phyloP scores from a whole-genome alignment of 2,888 invertebrate genomes.

The Athrips mouffetella region DNA sequence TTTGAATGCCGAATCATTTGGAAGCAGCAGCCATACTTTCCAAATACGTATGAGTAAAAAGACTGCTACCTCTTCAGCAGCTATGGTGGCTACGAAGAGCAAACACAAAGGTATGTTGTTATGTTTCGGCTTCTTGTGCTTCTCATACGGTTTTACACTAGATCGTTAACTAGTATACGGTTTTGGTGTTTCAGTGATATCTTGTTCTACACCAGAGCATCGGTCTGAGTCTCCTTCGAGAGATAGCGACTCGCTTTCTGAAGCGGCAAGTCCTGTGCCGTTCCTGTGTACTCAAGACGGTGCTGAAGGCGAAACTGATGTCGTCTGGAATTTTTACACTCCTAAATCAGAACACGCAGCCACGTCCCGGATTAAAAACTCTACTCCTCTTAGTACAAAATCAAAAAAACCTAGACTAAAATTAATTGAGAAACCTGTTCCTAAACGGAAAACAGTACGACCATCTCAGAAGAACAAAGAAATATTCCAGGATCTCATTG shows the following conservation, averaged over 20 bases:
- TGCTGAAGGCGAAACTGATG: conserved; percentile 68
- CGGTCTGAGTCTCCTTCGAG: conserved; percentile 58
- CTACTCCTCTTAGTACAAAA: conserved; percentile 62
- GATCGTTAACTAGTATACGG: background rate
- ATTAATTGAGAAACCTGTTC: conserved; percentile 48
- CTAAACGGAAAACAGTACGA: conserved; percentile 50
- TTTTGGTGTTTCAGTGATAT: conserved; percentile 47
- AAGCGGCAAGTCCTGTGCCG: conserved; percentile 67
- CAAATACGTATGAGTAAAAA: conserved; percentile 41
- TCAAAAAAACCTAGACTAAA: conserved; percentile 47
- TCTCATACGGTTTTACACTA: background rate
- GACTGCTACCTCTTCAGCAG: conserved; percentile 31
- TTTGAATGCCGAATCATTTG: background rate
- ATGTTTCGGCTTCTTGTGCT: background rate
- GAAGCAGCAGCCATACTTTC: background rate
- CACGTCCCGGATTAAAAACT: conserved; percentile 47
- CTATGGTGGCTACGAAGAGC: conserved; percentile 57
- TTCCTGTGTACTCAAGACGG: conserved; percentile 74
- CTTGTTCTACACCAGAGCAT: conserved; percentile 67
- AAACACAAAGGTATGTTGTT: conserved; percentile 46
- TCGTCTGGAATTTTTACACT: conserved; percentile 73
- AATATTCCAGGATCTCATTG: conserved; percentile 61
- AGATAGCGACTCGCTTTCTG: conserved; percentile 67
- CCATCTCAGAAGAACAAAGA: conserved; percentile 55
- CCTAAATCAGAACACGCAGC: conserved; percentile 57